These are phyloP conservation scores for Coelogynopora nodosa DNA, from an alignment of 2,888 invertebrate species.

Conservation along the genomic window DNA sequence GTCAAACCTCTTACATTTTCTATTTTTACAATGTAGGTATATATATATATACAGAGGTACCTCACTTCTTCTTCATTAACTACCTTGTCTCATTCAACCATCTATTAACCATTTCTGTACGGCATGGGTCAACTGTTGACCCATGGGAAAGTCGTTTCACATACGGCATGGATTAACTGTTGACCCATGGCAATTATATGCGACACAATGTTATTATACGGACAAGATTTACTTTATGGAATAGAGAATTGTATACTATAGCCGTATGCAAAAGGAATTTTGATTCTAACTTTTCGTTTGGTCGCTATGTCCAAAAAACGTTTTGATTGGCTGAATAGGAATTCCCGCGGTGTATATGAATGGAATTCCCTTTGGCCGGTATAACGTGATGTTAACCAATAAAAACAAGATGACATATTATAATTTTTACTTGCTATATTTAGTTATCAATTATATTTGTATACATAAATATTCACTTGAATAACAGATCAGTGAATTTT, in stretches of 20 bases:
- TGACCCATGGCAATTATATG: background rate
- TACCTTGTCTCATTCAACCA: no score
- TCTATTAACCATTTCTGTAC: background rate
- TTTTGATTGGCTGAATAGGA: constrained; percentile 21
- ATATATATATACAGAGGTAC: background rate
- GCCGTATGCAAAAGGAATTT: constrained; percentile 17
- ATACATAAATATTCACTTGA: no score
- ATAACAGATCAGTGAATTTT: no score
- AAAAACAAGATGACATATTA: background rate
- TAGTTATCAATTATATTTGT: no score
- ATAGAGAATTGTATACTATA: constrained; percentile 27
- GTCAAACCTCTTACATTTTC: no score
- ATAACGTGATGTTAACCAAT: constrained; percentile 1
- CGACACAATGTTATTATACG: constrained; percentile 1
- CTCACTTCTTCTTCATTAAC: no score
- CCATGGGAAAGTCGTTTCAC: background rate
- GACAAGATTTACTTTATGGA: background rate
- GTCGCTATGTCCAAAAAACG: constrained; percentile 18
- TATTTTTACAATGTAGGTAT: no score
- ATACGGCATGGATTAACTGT: background rate
- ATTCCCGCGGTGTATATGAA: no score
- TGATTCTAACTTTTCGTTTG: constrained; percentile 2
- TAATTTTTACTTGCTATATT: constrained; percentile 4
- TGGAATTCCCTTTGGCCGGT: no score
- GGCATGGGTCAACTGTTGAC: background rate